These are phyloP conservation scores for Spisula subtruncata DNA, from an alignment of 2,888 invertebrate genomes.

Conservation along the genomic window DNA sequence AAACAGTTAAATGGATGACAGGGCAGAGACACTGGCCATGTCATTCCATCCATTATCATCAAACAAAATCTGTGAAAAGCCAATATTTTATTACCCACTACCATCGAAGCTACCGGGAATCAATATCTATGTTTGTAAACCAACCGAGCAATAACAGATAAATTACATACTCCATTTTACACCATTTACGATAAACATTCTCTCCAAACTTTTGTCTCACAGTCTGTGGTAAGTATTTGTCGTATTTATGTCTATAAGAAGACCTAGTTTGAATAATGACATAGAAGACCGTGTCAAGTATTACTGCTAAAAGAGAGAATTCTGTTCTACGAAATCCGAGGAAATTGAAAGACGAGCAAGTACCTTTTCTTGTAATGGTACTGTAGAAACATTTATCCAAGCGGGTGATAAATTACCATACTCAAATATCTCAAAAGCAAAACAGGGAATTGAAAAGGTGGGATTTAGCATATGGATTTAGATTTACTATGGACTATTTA, in stretches of 20 bases:
- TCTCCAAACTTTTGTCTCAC: background rate
- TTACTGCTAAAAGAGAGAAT: background rate
- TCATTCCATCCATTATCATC: conserved; percentile 15
- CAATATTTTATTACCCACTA: background rate
- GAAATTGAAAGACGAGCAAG: too few relatives aligned
- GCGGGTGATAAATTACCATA: too few relatives aligned
- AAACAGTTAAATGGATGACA: background rate
- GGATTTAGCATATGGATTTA: too few relatives aligned
- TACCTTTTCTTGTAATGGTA: too few relatives aligned
- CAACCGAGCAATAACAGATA: conserved; percentile 20
- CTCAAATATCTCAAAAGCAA: too few relatives aligned
- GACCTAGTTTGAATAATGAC: too few relatives aligned
- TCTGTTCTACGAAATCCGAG: background rate
- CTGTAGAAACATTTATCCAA: too few relatives aligned
- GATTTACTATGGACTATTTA: too few relatives aligned
- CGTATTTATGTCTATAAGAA: background rate
- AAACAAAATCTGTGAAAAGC: conserved; percentile 21
- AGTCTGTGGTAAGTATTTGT: background rate
- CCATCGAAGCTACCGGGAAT: background rate
- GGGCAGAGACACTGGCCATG: conserved; percentile 9
- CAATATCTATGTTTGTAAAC: conserved; percentile 23
- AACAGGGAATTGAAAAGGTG: too few relatives aligned
- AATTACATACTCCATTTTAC: background rate
- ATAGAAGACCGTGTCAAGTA: background rate
- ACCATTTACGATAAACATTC: background rate